phyloP scores from a whole-genome alignment of 2,113 vertebrate species.

The Corythornis vintsioides region DNA sequence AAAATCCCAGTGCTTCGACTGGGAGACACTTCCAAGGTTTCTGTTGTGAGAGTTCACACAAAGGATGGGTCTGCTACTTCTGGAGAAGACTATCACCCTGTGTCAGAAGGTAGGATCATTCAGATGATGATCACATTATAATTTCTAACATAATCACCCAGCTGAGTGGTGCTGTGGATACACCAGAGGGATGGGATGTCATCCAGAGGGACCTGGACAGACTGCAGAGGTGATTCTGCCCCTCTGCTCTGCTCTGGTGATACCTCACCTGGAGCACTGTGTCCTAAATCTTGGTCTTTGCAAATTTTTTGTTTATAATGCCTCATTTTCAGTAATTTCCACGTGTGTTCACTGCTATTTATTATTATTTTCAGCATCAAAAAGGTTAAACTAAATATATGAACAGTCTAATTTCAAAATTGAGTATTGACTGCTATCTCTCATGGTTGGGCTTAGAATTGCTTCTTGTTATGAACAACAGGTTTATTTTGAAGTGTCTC shows the following conservation, averaged over 20 bases:
- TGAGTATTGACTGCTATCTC: background rate
- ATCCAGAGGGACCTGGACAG: no score
- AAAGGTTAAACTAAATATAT: background rate
- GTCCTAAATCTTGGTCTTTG: background rate
- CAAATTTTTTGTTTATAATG: background rate
- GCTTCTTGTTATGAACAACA: background rate
- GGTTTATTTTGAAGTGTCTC: background rate
- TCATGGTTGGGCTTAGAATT: background rate
- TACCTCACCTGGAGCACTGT: no score
- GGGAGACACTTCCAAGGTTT: conserved; percentile 91
- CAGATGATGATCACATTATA: background rate
- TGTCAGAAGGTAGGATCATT: conserved; percentile 86
- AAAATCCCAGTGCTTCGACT: conserved; percentile 87
- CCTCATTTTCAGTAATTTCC: background rate
- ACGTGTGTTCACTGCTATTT: background rate
- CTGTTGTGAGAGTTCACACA: conserved; percentile 91
- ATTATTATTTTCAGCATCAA: background rate
- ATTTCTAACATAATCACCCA: no score
- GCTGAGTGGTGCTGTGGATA: no score
- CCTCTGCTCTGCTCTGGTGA: no score
- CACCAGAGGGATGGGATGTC: no score
- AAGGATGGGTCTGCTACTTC: conserved; percentile 93
- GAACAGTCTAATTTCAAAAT: background rate
- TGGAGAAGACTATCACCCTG: conserved; percentile 91
- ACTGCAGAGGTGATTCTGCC: no score